Evolutionary conservation across 2,113 vertebrate species (phyloP).

Genomic region (Narcine bancroftii): DNA sequence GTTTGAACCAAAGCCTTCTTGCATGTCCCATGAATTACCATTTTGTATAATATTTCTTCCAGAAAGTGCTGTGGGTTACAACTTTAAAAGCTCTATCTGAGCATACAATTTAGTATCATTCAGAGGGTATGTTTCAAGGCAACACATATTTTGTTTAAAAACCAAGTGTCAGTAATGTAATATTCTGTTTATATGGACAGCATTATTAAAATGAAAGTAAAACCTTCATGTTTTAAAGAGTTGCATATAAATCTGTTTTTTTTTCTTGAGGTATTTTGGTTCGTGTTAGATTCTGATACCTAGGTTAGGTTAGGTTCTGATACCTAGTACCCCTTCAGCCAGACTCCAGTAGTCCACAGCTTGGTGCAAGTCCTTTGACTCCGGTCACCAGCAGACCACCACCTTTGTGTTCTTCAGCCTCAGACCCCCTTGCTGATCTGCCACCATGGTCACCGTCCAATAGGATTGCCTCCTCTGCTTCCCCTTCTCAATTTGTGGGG

Average conservation of each 20-base stretch:
- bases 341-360: too few relatives aligned
- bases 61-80: neutral
- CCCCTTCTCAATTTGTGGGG: too few relatives aligned
- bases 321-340: too few relatives aligned
- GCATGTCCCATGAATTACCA: neutral
- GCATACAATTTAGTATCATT: neutral
- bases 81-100: neutral
- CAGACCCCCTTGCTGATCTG: too few relatives aligned
- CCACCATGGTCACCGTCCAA: too few relatives aligned
- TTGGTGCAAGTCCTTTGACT: too few relatives aligned
- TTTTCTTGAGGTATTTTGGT: neutral
- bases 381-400: too few relatives aligned
- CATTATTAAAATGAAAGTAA: neutral
- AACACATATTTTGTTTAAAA: neutral
- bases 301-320: too few relatives aligned
- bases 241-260: neutral
- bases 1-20: neutral
- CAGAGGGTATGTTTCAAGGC: neutral
- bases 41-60: neutral
- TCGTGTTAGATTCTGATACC: constrained; percentile 16
- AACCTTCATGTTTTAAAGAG: neutral
- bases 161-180: neutral
- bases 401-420: too few relatives aligned
- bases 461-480: too few relatives aligned
- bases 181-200: neutral